Evolutionary conservation across 2,113 vertebrate genomes (phyloP), one percentile per base, ranked within the genome.

Genomic region (Sardina pilchardus): DNA sequence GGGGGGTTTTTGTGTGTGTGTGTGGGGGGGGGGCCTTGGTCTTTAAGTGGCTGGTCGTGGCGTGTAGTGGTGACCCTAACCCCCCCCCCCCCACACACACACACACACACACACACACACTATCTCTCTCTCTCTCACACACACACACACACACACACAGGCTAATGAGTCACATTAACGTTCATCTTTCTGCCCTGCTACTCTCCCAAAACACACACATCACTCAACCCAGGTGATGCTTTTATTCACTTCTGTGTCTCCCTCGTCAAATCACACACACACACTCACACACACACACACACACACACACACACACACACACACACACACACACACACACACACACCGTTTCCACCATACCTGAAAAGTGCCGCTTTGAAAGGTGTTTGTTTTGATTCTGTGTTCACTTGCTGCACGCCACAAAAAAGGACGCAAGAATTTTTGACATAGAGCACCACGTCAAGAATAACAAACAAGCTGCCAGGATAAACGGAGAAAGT

Each of bases 401-500:
- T 30, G 45, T 87, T 81, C 83, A 91, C 89, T 87, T 56, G 56
- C 86, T 81, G 43, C 83, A 39, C 56, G 63, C 84, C 85, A 89
- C 82, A 91, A 87, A 67, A 67, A 90, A 86, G 81, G 80, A 67
- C 85, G 81, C 85, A 86, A 16, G 34, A 78, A 71, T 81, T 88
- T 67, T 83, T 87, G 86, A 90, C 88, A 84, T 80, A 82, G 81
- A 89, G 90, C 85, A 85, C 82, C 24, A 86, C 82, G 84, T 89
- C 86, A 91, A 87, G 81, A 90, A 92, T 81, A 93, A 92, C 91
- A 94, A 91, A 92, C 89, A 91, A 82, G 56, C 85, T 88, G 88
- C 86, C 89, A 87, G 88, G 82, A 91, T 91, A 89, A 91, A 91
- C 19, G 16, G 45, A 56, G 7, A 82, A 75, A 53, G 48, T 50